Conservation (phyloP, 2,113 vertebrate genomes). For the Rafetus swinhoei region DNA sequence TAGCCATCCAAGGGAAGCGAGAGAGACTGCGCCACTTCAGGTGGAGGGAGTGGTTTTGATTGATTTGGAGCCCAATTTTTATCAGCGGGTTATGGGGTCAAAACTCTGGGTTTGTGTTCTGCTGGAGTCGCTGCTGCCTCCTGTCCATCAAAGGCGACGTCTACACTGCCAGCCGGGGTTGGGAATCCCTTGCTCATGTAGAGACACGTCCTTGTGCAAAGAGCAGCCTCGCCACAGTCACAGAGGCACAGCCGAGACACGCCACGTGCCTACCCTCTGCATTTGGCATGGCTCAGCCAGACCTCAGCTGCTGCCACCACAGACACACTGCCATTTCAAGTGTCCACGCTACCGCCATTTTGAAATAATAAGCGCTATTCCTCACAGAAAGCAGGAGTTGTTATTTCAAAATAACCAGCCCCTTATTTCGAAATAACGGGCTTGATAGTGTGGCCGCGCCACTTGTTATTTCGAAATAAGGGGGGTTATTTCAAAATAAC, state of each 20-base stretch:
- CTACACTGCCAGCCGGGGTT: neutral
- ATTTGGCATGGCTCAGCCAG: neutral
- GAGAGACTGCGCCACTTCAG: neutral
- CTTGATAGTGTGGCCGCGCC: too few species aligned
- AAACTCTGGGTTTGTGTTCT: neutral
- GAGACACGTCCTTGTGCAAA: neutral
- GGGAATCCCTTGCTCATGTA: neutral
- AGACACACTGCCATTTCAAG: neutral
- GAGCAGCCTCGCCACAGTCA: accelerated
- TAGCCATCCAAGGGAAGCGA: neutral
- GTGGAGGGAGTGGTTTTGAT: neutral
- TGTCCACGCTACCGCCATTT: too few species aligned
- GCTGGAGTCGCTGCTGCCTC: neutral
- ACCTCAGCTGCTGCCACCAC: too few species aligned
- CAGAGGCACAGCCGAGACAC: neutral
- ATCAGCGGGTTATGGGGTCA: neutral
- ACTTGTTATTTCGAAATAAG: too few species aligned
- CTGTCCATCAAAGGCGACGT: neutral
- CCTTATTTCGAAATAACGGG: too few species aligned
- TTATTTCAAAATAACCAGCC: too few species aligned
- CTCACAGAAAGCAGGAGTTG: too few species aligned
- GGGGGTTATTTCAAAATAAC: too few species aligned
- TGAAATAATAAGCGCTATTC: too few species aligned
- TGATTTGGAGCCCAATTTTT: neutral
- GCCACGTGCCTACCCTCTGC: neutral